Base-by-base conservation (phyloP, 1,140 invertebrate species). In the Heliconius hewitsoni region DNA sequence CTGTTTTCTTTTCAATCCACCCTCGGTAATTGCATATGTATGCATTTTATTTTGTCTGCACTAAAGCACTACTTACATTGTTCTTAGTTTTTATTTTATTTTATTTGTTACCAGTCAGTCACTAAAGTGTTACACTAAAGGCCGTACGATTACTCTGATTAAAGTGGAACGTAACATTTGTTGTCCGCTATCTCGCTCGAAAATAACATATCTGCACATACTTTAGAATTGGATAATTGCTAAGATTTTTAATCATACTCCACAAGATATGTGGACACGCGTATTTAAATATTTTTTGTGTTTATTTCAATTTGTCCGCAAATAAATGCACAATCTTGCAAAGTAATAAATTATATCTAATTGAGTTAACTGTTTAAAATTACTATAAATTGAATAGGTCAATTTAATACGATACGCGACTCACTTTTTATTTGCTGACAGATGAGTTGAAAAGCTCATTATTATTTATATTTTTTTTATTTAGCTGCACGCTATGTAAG, bases 51-150 rank as follows among this genome's bases (percentile, higher is more conserved):
- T 74, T 57, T 75, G 42, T 11, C 60, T 74, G 73, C 75, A 70
- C 46, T 66, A 27, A n/a, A 66, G 27, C 55, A 39, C 60, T 73
- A 77, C 75, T 81, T 85, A 81, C 78, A 82, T 84, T 84, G 77
- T 81, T 83, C 50, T 76, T 66, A 55, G 78, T 66, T 81, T 78
- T 71, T 42, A 13, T 46, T 13, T 13, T 46, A 46, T 46, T 37
- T 66, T 71, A 77, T 78, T 83, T 81, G 81, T 76, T 73, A 39
- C 74, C 77, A 37, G 81, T 72, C 73, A 71, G 77, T 60, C 66
- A 79, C 83, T 89, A 86, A 89, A 90, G 86, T 88, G 84, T 89
- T 86, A 82, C 82, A 84, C 79, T 83, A 82, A 83, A 87, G 74
- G 70, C 79, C 76, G 76, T 80, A 85, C 83, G 82, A 81, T 83